Base-by-base conservation (phyloP, 1,140 invertebrate species). In the Helicorthomorpha holstii region DNA sequence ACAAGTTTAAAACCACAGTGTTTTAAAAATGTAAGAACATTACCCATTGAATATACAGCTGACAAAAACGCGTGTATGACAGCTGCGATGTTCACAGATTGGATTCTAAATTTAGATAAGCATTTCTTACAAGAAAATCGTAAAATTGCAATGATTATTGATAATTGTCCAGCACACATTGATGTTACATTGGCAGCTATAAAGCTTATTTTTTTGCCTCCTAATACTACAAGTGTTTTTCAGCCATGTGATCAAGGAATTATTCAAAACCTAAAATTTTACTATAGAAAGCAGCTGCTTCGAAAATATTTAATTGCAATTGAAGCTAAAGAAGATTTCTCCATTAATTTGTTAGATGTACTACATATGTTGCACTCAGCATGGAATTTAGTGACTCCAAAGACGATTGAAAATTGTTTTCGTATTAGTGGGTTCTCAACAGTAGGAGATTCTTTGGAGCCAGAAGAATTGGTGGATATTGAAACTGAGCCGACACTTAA, bases 51-150 rank as follows among this genome's bases (percentile, higher is more conserved):
- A 3, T 62, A 58, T 42, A 42, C 26, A 19, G 26, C 27, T 7
- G 60, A 56, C 25, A 51, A 48, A 38, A 61, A 61, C 24, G 56
- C 59, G 1, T 60, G 59, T 59, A 60, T 61, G 59, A 59, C 50
- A 10, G n/a, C 41, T 12, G 42, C 53, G n/a, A 41, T 61, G 2
- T 60, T 60, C 34, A 22, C 1, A 12, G 54, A 59, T 14, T 60
- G 56, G 57, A n/a, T 57, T 14, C n/a, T 45, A 12, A 27, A 49
- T 4, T 50, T 59, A 21, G 50, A 61, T 45, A 52, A 38, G 19
- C 27, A 53, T 1, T 56, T 59, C 50, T 29, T 24, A 3, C 27
- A 41, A 12, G 14, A 52, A 26, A 50, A 53, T 44, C 21, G 54
- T 16, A 55, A 58, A 26, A 42, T 61, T 7, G 16, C 59, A 1